These are phyloP conservation scores for Lithodes maja DNA, from an alignment of 2,888 invertebrate species.

Conservation along the genomic window DNA sequence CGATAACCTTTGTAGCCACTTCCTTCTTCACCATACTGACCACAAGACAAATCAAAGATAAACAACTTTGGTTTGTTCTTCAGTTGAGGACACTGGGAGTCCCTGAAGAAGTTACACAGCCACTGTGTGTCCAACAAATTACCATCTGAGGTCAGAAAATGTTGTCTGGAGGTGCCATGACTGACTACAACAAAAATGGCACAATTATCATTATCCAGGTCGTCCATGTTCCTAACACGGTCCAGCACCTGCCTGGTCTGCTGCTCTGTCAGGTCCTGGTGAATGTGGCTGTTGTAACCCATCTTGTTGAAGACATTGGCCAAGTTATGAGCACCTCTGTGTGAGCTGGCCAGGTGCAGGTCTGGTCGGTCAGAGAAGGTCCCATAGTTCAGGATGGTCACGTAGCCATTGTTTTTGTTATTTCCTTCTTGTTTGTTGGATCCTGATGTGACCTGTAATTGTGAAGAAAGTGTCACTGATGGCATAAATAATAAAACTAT, in stretches of 20 bases:
- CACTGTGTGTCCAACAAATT: slow-evolving; percentile 29
- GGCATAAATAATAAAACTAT: too few species aligned
- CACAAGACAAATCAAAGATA: slow-evolving; percentile 21
- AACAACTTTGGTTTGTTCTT: slow-evolving; percentile 44
- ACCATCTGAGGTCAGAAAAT: slow-evolving; percentile 35
- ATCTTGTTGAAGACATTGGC: slow-evolving; percentile 17
- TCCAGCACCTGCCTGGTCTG: background rate
- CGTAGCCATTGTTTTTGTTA: background rate
- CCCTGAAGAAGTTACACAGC: slow-evolving; percentile 26
- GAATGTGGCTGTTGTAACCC: slow-evolving; percentile 29
- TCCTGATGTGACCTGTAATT: too few species aligned
- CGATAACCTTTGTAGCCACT: background rate
- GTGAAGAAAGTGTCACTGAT: background rate
- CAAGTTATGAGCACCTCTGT: slow-evolving; percentile 1
- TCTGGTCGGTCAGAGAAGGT: background rate
- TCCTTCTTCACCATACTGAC: background rate
- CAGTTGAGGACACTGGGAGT: slow-evolving; percentile 35
- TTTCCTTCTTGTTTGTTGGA: background rate
- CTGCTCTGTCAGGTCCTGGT: background rate
- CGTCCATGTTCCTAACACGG: background rate
- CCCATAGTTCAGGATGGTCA: slow-evolving; percentile 28
- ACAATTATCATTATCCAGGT: slow-evolving; percentile 14
- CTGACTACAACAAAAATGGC: slow-evolving; percentile 31
- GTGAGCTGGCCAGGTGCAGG: too few species aligned
- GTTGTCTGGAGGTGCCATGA: slow-evolving; percentile 3